Percentiles rank a stretch among this genome's conserved stretches.
Conservation (phyloP, 1,140 invertebrate species). For the Sarcophaga peregrina region DNA sequence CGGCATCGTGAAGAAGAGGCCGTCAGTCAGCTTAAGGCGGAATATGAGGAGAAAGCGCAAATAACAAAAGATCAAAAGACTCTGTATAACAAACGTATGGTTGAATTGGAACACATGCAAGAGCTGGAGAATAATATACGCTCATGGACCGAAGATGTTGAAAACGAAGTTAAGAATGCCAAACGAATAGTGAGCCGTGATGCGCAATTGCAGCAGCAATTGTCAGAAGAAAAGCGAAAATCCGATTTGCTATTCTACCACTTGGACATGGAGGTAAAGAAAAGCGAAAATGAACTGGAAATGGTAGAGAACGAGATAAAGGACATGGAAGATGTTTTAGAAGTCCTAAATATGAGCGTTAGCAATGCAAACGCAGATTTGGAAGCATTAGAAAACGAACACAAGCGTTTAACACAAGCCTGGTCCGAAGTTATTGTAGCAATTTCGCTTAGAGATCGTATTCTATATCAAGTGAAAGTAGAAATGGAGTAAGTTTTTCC, state of each 20-base stretch:
- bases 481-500: slow-evolving; percentile 69
- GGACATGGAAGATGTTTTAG: slow-evolving; percentile 67
- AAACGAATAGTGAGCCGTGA: slow-evolving; percentile 70
- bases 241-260: slow-evolving; percentile 70
- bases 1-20: slow-evolving; percentile 63
- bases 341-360: slow-evolving; percentile 67
- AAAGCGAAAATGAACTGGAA: slow-evolving; percentile 68
- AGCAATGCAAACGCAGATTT: slow-evolving; percentile 76
- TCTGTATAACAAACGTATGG: slow-evolving; percentile 62
- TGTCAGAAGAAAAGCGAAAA: slow-evolving; percentile 69
- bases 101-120: slow-evolving; percentile 66
- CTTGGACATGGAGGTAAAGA: slow-evolving; percentile 69
- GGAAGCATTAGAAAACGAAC: slow-evolving; percentile 76
- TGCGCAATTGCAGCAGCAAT: slow-evolving; percentile 64
- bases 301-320: slow-evolving; percentile 67
- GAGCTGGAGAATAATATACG: slow-evolving; percentile 66
- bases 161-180: slow-evolving; percentile 67
- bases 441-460: slow-evolving; percentile 75
- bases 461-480: slow-evolving; percentile 71
- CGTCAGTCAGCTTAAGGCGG: slow-evolving; percentile 59
- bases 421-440: slow-evolving; percentile 79
- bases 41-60: slow-evolving; percentile 62
- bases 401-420: slow-evolving; percentile 73
- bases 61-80: slow-evolving; percentile 63
- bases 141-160: slow-evolving; percentile 69